Conservation (phyloP, 1,140 invertebrate genomes). For the Antheraea pernyi region DNA sequence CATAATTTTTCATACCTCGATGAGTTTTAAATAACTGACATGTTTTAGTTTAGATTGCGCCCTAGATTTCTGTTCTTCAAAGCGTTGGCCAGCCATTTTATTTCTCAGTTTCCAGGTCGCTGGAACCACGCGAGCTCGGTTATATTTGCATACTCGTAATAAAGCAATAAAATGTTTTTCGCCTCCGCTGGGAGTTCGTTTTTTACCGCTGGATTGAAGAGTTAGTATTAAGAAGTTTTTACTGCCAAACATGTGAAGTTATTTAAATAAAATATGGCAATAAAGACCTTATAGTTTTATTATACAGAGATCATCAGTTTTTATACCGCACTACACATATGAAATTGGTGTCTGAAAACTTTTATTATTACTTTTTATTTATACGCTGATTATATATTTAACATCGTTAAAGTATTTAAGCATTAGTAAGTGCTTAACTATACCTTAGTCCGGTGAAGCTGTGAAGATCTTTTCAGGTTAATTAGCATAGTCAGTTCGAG, state of each 20-base stretch:
- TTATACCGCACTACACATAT: background rate
- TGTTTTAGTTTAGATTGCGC: slow-evolving; percentile 40
- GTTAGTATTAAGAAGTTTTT: slow-evolving; percentile 12
- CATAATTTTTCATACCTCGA: background rate
- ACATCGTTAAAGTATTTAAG: too few species aligned
- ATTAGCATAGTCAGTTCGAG: too few species aligned
- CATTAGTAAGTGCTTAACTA: too few species aligned
- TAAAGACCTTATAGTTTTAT: background rate
- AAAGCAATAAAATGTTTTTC: slow-evolving; percentile 47
- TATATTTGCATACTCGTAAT: slow-evolving; percentile 54
- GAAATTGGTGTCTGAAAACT: background rate
- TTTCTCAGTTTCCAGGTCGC: slow-evolving; percentile 54
- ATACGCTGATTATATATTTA: too few species aligned
- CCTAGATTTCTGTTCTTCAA: slow-evolving; percentile 47
- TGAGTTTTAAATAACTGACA: background rate
- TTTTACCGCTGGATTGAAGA: slow-evolving; percentile 21
- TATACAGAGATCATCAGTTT: background rate
- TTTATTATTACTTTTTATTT: background rate
- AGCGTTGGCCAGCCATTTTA: slow-evolving; percentile 43
- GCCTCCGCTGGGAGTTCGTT: slow-evolving; percentile 29
- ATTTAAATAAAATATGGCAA: slow-evolving; percentile 5
- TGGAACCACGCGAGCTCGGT: slow-evolving; percentile 43
- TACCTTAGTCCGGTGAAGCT: too few species aligned
- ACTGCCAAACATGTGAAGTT: slow-evolving; percentile 10
- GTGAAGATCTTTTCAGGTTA: too few species aligned